Conservation (phyloP, 2,797 vertebrate species). For the Enteromius anoplus region DNA sequence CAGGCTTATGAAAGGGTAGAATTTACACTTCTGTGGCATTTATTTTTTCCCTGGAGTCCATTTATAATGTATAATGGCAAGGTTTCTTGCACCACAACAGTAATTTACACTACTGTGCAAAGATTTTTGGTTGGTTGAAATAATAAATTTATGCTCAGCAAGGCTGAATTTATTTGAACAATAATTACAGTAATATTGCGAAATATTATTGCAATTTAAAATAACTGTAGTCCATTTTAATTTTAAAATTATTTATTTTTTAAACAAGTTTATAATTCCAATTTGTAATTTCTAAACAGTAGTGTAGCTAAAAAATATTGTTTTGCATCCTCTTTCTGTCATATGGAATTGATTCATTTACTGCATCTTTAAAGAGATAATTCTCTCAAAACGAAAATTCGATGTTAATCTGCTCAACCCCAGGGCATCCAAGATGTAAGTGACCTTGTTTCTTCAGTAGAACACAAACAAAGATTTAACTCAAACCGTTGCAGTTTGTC, state of each 20-base stretch:
- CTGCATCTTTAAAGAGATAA: background rate
- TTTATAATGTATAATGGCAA: background rate
- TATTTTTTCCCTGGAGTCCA: background rate
- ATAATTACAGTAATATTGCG: background rate
- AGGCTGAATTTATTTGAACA: background rate
- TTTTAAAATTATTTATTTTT: background rate
- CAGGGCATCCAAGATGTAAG: no score
- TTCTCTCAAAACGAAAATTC: no score
- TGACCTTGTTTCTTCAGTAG: no score
- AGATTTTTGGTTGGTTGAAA: background rate
- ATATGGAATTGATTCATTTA: background rate
- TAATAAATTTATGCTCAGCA: background rate
- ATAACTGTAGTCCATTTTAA: background rate
- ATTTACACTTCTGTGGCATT: background rate
- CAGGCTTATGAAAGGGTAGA: background rate
- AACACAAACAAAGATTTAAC: no score
- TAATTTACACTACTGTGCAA: background rate
- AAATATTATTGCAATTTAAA: background rate
- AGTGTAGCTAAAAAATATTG: background rate
- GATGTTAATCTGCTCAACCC: no score
- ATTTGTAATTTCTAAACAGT: background rate
- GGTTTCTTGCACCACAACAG: background rate
- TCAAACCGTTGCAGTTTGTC: no score
- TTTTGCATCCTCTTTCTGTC: background rate
- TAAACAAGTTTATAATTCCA: background rate